phyloP scores from a whole-genome alignment of 2,797 vertebrate species.

The Anas georgica region DNA sequence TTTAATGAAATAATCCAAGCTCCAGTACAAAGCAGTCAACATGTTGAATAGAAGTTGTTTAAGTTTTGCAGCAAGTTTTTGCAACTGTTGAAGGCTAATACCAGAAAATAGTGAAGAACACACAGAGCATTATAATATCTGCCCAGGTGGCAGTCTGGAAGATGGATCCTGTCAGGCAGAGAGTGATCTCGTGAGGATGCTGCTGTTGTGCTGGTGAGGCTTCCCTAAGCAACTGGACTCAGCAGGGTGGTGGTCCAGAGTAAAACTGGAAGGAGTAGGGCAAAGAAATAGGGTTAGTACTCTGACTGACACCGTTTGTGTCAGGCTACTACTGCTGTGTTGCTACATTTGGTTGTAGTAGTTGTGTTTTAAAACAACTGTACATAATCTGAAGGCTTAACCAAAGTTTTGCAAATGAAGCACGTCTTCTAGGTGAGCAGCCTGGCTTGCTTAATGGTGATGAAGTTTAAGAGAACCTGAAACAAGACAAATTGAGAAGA shows the following conservation, averaged over 20 bases:
- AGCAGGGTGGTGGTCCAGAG: neutral
- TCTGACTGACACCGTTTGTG: neutral
- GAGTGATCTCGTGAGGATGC: neutral
- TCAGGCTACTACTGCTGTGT: neutral
- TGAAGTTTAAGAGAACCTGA: neutral
- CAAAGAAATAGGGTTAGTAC: neutral
- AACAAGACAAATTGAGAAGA: neutral
- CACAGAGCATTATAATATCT: neutral
- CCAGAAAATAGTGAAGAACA: neutral
- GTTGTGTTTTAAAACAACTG: neutral
- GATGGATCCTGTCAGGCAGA: neutral
- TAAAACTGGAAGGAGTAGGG: neutral
- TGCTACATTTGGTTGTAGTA: rapidly evolving
- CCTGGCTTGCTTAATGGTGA: neutral
- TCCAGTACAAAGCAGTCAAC: neutral
- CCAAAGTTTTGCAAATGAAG: neutral
- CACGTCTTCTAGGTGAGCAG: neutral
- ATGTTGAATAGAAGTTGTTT: neutral
- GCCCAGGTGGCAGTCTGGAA: neutral
- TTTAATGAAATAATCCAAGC: neutral
- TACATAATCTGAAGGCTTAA: neutral
- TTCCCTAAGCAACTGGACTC: neutral
- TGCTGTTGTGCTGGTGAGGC: neutral
- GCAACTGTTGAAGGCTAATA: neutral
- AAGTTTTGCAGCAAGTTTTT: neutral